phyloP scores from a whole-genome alignment of 2,797 vertebrate species.

The Huso huso region DNA sequence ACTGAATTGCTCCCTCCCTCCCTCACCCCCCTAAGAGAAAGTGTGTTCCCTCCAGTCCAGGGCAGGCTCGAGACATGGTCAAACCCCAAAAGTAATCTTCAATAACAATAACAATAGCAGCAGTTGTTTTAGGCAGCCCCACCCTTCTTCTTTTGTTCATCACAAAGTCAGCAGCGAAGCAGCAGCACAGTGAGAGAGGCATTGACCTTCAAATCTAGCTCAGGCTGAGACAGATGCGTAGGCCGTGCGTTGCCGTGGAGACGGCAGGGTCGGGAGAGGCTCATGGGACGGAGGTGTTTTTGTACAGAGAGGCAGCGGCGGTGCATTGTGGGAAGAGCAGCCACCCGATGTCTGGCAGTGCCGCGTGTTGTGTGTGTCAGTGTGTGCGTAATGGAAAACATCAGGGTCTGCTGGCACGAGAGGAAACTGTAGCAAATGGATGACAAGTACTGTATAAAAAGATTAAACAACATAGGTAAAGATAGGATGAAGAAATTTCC shows the following conservation, averaged over 20 bases:
- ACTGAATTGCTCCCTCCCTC: no score
- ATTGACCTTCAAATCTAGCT: not conserved
- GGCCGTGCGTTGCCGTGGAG: slow-evolving; percentile 7
- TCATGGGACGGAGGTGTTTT: slow-evolving; percentile 8
- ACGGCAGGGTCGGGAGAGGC: slow-evolving; percentile 6
- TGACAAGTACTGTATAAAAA: slow-evolving; percentile 13
- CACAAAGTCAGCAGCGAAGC: no score
- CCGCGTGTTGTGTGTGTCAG: slow-evolving; percentile 17
- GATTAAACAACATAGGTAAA: slow-evolving; percentile 14
- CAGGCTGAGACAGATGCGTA: slow-evolving; percentile 7
- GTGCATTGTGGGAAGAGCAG: slow-evolving; percentile 7
- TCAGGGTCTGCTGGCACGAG: slow-evolving; percentile 13
- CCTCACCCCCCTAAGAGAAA: no score
- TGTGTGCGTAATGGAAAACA: slow-evolving; percentile 6
- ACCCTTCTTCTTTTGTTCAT: no score
- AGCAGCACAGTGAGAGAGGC: not conserved
- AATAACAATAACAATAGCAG: no score
- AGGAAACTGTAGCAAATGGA: slow-evolving; percentile 18
- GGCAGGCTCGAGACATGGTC: no score
- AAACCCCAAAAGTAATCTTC: no score
- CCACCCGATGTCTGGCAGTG: not conserved
- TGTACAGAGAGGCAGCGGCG: not conserved
- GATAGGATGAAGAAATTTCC: slow-evolving; percentile 7
- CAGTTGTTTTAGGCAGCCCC: no score
- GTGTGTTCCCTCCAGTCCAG: no score